phyloP scores from a whole-genome alignment of 2,797 vertebrate genomes.

The Pitangus sulphuratus region DNA sequence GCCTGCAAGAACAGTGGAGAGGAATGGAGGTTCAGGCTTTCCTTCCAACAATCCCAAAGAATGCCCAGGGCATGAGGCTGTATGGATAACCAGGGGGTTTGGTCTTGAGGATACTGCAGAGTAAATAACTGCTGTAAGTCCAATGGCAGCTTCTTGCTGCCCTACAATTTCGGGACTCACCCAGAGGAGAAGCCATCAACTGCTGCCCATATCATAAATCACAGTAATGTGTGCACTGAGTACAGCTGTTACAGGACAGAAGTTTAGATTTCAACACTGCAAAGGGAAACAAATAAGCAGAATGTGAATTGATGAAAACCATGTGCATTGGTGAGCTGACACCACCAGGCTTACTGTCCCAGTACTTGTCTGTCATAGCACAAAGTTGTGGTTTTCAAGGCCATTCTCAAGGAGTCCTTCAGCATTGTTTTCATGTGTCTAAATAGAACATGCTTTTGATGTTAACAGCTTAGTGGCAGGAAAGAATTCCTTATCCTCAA shows the following conservation, averaged over 20 bases:
- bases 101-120: not conserved
- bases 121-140: not conserved
- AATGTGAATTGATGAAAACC: not conserved
- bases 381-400: not conserved
- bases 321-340: not conserved
- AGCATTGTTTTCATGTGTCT: not conserved
- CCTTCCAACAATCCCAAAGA: not conserved
- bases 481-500: not conserved
- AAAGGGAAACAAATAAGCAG: not conserved
- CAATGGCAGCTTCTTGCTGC: not conserved
- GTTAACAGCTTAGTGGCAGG: not conserved
- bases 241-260: not conserved
- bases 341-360: not conserved
- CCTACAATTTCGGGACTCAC: not conserved
- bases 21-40: fast-evolving
- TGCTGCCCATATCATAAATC: not conserved
- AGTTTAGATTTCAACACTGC: not conserved
- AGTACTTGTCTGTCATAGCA: not conserved
- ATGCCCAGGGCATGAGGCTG: not conserved
- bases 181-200: not conserved
- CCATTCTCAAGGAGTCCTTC: not conserved
- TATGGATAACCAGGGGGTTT: not conserved
- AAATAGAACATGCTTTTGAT: not conserved
- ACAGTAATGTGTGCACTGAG: not conserved
- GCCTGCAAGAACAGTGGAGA: not conserved